phyloP scores from a whole-genome alignment of 1,140 invertebrate species.

The Drosophila busckii region DNA sequence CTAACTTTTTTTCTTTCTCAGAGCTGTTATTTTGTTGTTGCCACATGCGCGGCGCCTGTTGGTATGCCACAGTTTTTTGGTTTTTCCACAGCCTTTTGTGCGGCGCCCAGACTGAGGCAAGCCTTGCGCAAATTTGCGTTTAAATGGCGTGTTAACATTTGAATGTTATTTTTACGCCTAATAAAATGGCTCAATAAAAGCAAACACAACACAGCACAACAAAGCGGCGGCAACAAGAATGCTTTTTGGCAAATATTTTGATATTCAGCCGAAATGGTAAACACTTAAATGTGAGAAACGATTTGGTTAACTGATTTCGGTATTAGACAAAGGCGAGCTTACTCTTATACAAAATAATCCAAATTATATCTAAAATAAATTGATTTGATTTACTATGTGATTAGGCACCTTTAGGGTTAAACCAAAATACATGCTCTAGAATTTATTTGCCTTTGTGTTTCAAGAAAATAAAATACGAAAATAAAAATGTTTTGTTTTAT shows the following conservation, averaged over 20 bases:
- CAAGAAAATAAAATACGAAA: no score
- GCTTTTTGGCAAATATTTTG: constrained; percentile 44
- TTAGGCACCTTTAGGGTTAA: no score
- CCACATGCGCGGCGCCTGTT: constrained; percentile 56
- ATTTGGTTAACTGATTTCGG: neutral
- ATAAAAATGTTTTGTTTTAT: constrained; percentile 35
- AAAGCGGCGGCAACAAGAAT: constrained; percentile 18
- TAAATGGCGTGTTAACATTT: constrained; percentile 72
- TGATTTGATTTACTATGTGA: no score
- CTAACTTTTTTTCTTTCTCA: constrained; percentile 7
- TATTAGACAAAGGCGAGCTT: no score
- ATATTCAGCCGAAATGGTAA: constrained; percentile 31
- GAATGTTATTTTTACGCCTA: constrained; percentile 70
- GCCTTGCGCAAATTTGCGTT: constrained; percentile 54
- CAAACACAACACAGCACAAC: constrained; percentile 13
- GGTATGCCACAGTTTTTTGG: constrained; percentile 53
- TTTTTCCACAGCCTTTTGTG: constrained; percentile 25
- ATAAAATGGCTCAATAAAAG: constrained; percentile 54
- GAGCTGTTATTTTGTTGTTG: constrained; percentile 37
- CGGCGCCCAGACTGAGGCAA: constrained; percentile 34
- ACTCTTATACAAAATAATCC: no score
- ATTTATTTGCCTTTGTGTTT: no score
- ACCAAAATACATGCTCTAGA: no score
- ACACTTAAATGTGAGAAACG: neutral
- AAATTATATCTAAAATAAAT: neutral